Percentiles rank a stretch among this genome's conserved stretches.
Conservation (phyloP, 2,797 vertebrate genomes). For the Rhodeus uyekii region DNA sequence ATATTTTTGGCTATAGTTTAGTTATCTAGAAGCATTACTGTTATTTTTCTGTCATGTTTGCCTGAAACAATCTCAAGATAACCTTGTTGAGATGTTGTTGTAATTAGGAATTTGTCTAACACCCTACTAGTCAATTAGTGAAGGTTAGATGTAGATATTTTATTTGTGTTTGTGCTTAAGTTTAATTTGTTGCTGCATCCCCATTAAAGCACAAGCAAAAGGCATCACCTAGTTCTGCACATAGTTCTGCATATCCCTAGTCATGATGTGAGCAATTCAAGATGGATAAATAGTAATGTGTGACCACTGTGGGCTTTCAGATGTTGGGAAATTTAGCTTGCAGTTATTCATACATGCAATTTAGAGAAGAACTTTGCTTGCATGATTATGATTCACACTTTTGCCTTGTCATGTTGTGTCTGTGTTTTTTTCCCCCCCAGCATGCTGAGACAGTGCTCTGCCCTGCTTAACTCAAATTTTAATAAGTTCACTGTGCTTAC, state of each 20-base stretch:
- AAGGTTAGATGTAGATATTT: background rate
- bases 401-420: background rate
- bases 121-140: background rate
- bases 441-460: background rate
- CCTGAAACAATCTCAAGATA: background rate
- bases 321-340: background rate
- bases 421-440: slow-evolving; percentile 2
- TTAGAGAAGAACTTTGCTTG: background rate
- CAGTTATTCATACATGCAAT: background rate
- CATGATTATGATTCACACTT: background rate
- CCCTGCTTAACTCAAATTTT: background rate
- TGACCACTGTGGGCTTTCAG: background rate
- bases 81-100: background rate
- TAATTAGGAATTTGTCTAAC: background rate
- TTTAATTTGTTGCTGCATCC: background rate
- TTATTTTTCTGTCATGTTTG: background rate
- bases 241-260: background rate
- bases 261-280: background rate
- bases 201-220: background rate
- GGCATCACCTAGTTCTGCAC: background rate
- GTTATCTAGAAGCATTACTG: background rate
- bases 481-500: background rate
- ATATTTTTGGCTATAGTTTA: no score
- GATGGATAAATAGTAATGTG: background rate
- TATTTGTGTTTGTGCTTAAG: background rate